Conservation (phyloP, 1,140 invertebrate species). For the Neodiprion pinetum region DNA sequence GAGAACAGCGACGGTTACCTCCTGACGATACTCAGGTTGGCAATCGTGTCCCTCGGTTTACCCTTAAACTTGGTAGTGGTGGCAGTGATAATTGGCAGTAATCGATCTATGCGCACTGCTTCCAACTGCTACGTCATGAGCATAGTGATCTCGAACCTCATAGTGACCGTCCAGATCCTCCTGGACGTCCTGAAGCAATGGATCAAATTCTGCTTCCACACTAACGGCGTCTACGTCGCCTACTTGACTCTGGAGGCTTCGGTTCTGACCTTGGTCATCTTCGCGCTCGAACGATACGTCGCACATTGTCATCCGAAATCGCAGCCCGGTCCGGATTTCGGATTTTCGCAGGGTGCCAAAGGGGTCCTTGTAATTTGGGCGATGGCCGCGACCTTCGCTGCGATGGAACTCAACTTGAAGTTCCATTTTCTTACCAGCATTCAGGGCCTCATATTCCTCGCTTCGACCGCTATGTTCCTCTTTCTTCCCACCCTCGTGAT, state of each 20-base stretch:
- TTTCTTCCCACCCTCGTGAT: constrained; percentile 33
- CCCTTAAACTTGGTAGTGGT: constrained; percentile 33
- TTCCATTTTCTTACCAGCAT: constrained; percentile 35
- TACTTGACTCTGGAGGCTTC: constrained; percentile 46
- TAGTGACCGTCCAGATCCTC: constrained; percentile 43
- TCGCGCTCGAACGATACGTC: constrained; percentile 44
- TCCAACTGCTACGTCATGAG: constrained; percentile 44
- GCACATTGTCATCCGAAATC: constrained; percentile 27
- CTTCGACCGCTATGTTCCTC: constrained; percentile 43
- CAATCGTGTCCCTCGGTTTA: constrained; percentile 30
- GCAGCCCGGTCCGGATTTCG: constrained; percentile 23
- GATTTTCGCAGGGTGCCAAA: constrained; percentile 32
- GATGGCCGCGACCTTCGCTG: constrained; percentile 34
- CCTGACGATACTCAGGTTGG: constrained; percentile 22
- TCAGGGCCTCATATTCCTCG: constrained; percentile 42
- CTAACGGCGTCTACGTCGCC: constrained; percentile 46
- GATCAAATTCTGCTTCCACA: constrained; percentile 34
- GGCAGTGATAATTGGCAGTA: constrained; percentile 30
- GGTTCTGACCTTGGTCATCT: constrained; percentile 41
- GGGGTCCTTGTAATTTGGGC: constrained; percentile 43
- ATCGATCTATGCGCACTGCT: constrained; percentile 33
- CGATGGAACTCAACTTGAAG: constrained; percentile 46
- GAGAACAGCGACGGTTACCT: not conserved
- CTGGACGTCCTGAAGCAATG: constrained; percentile 36
- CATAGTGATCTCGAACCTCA: constrained; percentile 41